A percentile compares a stretch with the other conserved stretches of the same genome.
phyloP scores from a whole-genome alignment of 2,888 invertebrate species.

The Sphinx pinastri region DNA sequence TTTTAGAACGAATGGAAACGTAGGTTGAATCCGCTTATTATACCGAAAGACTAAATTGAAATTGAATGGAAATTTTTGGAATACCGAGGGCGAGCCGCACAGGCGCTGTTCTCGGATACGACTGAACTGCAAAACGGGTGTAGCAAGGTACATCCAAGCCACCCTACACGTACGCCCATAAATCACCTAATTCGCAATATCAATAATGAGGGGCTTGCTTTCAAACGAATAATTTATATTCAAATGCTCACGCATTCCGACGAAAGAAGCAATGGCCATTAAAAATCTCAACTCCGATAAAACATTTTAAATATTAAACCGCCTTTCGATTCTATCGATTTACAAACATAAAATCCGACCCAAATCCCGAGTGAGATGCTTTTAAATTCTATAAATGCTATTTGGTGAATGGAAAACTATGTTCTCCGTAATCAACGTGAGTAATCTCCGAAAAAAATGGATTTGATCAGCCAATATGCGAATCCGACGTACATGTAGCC shows the following conservation, averaged over 20 bases:
- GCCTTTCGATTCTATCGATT: not conserved
- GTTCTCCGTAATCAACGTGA: not conserved
- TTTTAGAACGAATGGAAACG: not conserved
- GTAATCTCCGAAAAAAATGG: not conserved
- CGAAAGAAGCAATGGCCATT: not conserved
- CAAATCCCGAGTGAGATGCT: not conserved
- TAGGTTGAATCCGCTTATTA: not conserved
- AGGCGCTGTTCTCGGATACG: not conserved
- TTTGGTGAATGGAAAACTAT: conserved; percentile 8
- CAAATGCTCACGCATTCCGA: not conserved
- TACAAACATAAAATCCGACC: conserved; percentile 5
- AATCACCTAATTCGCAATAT: conserved; percentile 1
- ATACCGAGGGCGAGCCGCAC: conserved; percentile 5
- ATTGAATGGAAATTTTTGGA: not conserved
- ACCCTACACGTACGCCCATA: not conserved
- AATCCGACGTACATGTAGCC: conserved; percentile 38
- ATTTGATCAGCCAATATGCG: conserved; percentile 22
- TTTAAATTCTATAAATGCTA: not conserved
- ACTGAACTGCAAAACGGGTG: conserved; percentile 3
- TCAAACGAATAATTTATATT: not conserved
- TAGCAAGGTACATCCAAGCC: not conserved
- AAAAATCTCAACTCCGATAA: not conserved
- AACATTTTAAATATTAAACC: not conserved
- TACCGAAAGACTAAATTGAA: not conserved
- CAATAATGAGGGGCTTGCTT: not conserved